Conservation (phyloP, 2,888 invertebrate genomes). For the Cartodere bifasciata region DNA sequence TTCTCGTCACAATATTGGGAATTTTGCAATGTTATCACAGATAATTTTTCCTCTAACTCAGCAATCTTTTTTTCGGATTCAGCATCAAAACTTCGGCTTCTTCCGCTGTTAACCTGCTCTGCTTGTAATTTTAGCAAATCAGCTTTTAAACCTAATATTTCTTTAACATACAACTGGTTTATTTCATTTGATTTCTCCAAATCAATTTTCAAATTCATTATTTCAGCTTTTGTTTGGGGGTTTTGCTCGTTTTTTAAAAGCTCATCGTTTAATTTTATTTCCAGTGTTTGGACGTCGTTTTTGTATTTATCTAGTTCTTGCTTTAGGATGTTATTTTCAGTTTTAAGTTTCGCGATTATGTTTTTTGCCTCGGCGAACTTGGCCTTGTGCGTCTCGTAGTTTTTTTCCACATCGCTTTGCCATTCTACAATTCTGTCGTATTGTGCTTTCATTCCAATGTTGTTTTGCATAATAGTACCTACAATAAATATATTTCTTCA, state of each 20-base stretch:
- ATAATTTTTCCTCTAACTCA: no score
- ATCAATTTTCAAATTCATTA: constrained; percentile 12
- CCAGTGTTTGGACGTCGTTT: no score
- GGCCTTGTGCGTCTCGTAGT: constrained; percentile 47
- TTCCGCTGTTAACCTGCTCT: no score
- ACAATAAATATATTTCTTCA: constrained; percentile 27
- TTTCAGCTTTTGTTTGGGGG: constrained; percentile 16
- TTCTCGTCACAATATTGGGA: no score
- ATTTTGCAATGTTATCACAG: no score
- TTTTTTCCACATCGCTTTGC: constrained; percentile 51
- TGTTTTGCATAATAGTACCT: constrained; percentile 52
- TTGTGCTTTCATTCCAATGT: constrained; percentile 53
- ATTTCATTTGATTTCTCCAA: constrained; percentile 15
- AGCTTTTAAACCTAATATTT: constrained; percentile 9
- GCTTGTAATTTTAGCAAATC: no score
- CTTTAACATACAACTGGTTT: constrained; percentile 7
- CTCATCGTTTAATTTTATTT: no score
- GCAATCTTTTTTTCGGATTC: no score
- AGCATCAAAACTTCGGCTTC: no score
- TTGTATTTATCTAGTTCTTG: no score
- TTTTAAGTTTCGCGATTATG: constrained; percentile 37
- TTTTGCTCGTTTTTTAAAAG: no score
- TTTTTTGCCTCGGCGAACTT: constrained; percentile 54
- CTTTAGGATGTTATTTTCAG: no score
- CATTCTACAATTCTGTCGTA: constrained; percentile 47